These are phyloP conservation scores for Trichonephila clavata DNA, from an alignment of 1,140 invertebrate genomes.

Conservation along the genomic window DNA sequence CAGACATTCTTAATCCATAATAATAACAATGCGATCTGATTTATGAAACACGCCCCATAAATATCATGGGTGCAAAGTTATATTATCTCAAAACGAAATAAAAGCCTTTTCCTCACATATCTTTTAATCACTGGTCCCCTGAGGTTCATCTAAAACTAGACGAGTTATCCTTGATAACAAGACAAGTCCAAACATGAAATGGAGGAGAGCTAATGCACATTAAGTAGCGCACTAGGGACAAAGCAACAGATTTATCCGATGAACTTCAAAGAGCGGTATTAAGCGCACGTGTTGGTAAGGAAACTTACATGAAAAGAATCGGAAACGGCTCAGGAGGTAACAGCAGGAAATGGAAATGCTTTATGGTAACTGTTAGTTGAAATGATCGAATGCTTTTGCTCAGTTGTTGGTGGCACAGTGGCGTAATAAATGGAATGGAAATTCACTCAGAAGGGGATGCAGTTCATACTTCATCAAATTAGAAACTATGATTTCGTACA, in stretches of 20 bases:
- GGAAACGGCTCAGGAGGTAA: constrained; percentile 22
- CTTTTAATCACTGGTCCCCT: constrained; percentile 42
- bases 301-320: constrained; percentile 48
- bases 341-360: constrained; percentile 50
- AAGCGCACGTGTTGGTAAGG: constrained; percentile 22
- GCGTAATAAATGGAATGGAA: neutral
- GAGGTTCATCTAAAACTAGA: constrained; percentile 10
- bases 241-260: constrained; percentile 58
- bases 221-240: neutral
- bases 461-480: too few species aligned
- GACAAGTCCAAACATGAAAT: constrained; percentile 19
- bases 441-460: too few species aligned
- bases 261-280: constrained; percentile 14
- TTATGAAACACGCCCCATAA: neutral
- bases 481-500: too few species aligned
- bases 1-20: neutral
- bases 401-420: neutral
- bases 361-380: constrained; percentile 37
- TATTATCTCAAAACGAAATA: constrained; percentile 29
- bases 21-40: neutral
- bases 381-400: constrained; percentile 29
- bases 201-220: constrained; percentile 3
- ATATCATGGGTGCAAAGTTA: neutral
- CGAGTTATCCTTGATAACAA: neutral
- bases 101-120: constrained; percentile 17